These are phyloP conservation scores for Coracopsis vasa DNA, from an alignment of 2,113 vertebrate species.

Conservation along the genomic window DNA sequence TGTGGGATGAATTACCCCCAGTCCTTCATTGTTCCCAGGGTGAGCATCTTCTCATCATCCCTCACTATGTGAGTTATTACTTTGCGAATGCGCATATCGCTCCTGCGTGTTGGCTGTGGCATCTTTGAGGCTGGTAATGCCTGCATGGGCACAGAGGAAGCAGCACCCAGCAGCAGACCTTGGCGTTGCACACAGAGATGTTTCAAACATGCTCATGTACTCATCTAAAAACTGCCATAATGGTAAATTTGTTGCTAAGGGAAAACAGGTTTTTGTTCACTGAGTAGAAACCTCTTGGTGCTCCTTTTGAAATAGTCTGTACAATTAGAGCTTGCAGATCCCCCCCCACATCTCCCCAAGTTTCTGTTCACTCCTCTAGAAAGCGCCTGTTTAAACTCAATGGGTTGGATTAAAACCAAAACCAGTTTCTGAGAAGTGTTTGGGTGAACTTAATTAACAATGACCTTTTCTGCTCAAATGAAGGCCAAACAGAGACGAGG, in stretches of 20 bases:
- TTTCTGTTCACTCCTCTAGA: neutral
- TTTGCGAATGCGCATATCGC: neutral
- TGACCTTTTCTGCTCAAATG: neutral
- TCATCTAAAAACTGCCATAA: slow-evolving; percentile 33
- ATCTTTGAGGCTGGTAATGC: neutral
- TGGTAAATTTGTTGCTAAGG: slow-evolving; percentile 37
- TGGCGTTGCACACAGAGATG: slow-evolving; percentile 2
- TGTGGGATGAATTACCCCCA: neutral
- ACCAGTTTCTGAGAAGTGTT: neutral
- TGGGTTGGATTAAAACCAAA: neutral
- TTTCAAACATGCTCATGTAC: slow-evolving; percentile 34
- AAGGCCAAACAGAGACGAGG: neutral
- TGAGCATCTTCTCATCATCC: neutral
- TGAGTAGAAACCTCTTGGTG: slow-evolving; percentile 41
- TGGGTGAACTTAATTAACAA: slow-evolving; percentile 12
- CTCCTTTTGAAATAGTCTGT: slow-evolving; percentile 46
- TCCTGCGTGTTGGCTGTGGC: neutral
- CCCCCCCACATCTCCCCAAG: neutral
- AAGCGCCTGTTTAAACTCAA: neutral
- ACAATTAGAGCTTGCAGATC: slow-evolving; percentile 33
- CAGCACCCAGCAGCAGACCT: neutral
- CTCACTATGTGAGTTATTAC: neutral
- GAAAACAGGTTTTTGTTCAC: slow-evolving; percentile 25
- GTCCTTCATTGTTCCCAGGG: neutral
- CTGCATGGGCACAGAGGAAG: neutral